Evolutionary conservation across 2,888 invertebrate genomes (phyloP).

Genomic region (Xestia sexstrigata): DNA sequence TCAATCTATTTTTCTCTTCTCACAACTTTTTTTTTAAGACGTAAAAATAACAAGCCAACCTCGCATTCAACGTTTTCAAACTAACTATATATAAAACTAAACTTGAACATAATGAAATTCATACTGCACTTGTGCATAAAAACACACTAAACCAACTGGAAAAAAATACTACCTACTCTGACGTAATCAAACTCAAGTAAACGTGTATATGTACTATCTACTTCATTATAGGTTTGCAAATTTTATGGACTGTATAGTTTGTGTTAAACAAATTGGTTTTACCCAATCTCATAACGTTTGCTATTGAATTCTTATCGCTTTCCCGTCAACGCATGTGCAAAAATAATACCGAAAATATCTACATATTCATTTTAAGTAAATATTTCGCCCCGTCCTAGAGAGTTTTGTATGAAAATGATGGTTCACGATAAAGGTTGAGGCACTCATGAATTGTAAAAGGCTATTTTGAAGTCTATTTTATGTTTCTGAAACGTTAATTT

Average conservation of each 20-base stretch:
- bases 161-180: conserved; percentile 27
- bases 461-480: conserved; percentile 12
- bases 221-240: conserved; percentile 55
- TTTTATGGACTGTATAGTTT: conserved; percentile 65
- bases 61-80: background rate
- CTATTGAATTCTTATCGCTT: conserved; percentile 83
- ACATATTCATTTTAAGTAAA: conserved; percentile 62
- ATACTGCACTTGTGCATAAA: background rate
- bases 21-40: background rate
- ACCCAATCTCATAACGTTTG: conserved; percentile 63
- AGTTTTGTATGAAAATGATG: conserved; percentile 34
- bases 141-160: conserved; percentile 4
- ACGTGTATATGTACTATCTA: conserved; percentile 31
- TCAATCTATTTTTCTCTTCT: background rate
- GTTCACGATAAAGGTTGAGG: conserved; percentile 26
- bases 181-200: conserved; percentile 29
- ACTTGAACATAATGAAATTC: background rate
- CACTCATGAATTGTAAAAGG: conserved; percentile 44
- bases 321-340: conserved; percentile 60
- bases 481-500: background rate
- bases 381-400: conserved; percentile 36
- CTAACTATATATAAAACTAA: background rate
- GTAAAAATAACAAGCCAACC: background rate
- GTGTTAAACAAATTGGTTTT: conserved; percentile 66
- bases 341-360: conserved; percentile 59